Evolutionary conservation across 2,113 vertebrate species (phyloP), one percentile per base, ranked within the genome.

Genomic region (Acanthochromis polyacanthus): DNA sequence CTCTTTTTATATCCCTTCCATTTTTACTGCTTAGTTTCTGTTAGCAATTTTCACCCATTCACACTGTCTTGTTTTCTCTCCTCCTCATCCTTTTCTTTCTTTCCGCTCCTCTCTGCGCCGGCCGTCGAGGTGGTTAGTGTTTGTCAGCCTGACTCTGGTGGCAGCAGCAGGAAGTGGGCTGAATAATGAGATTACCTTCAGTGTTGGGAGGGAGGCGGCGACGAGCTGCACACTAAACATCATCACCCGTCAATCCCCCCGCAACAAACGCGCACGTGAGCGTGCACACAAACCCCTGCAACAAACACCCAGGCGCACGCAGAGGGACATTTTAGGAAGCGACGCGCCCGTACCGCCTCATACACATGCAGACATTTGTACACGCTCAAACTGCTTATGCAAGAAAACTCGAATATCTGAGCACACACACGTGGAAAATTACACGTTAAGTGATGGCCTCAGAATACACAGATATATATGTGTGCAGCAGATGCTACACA

Each of bases 151-250:
- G 83, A 83, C 84, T 87, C 80, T 75, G 85, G 84, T 84, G 83
- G 79, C 88, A 80, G 85, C 82, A 50, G 80, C 72, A 89, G 87
- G 89, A 85, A 92, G 89, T 88, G 84, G 86, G 71, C 79, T 90
- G 85, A 90, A 90, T 93, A 91, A 89, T 91, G 84, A 86, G 85
- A 92, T 91, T 85, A 91, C 79, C 75, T 71, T 79, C 77, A 23
- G 64, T 67, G 78, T 65, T 63, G 58, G 80, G 83, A 78, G 81
- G 60, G 57, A 62, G 64, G 78, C 51, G 23, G 48, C 61, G 25
- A 6, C 36, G 53, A 69, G 82, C 58, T 16, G 75, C 64, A 22
- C 59, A 56, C 32, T 38, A 73, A 84, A 75, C 81, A 87, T 83
- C 85, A 84, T 84, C 84, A 61, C 75, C 62, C 62, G 25, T 81